phyloP scores from a whole-genome alignment of 2,797 vertebrate species.

The Limnodromus scolopaceus region DNA sequence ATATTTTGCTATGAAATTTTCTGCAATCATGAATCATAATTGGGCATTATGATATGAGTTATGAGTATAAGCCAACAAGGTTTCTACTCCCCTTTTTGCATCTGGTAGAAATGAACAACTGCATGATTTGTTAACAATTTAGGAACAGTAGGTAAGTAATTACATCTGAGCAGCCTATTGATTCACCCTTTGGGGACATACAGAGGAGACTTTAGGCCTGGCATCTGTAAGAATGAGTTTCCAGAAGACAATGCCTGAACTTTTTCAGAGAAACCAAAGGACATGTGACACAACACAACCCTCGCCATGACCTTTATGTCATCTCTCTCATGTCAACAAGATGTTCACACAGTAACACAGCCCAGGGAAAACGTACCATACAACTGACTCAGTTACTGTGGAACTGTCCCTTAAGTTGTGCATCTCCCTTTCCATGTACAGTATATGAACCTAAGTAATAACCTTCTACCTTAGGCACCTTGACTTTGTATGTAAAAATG shows the following conservation, averaged over 20 bases:
- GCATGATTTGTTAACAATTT: background rate
- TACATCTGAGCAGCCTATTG: conserved; percentile 3
- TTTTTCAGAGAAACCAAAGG: background rate
- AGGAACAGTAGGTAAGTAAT: conserved; percentile 15
- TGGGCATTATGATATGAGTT: background rate
- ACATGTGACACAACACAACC: background rate
- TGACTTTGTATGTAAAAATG: fast-evolving
- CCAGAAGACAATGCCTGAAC: fast-evolving
- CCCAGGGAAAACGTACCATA: background rate
- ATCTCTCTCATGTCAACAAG: background rate
- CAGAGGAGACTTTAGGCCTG: background rate
- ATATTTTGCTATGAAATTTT: background rate
- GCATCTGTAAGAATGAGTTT: background rate
- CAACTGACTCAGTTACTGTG: background rate
- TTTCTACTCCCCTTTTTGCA: background rate
- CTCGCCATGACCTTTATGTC: background rate
- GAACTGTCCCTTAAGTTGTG: background rate
- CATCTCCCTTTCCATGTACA: fast-evolving
- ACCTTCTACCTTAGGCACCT: background rate
- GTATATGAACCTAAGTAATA: background rate
- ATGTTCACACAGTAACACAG: background rate
- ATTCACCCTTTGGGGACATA: background rate
- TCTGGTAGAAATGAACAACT: background rate
- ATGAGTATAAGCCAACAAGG: background rate
- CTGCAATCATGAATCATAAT: background rate